Evolutionary conservation across 2,888 invertebrate genomes (phyloP), one percentile per base, ranked within the genome.

Genomic region (Lapara coniferarum): DNA sequence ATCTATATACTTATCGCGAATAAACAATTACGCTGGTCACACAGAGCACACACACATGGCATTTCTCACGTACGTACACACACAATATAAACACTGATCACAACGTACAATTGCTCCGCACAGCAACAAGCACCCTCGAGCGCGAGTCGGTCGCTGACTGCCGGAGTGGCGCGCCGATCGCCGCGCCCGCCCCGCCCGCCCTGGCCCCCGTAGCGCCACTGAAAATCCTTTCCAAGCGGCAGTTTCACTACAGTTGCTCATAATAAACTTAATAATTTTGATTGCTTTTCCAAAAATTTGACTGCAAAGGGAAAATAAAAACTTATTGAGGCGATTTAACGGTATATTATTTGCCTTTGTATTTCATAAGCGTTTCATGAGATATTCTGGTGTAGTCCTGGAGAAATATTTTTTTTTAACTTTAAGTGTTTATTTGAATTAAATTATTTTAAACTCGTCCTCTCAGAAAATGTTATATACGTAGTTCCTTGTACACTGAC

Each of bases 151-250:
- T 73, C 81, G 81, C 76, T 78, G 76, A 91, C 90, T 90, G 88
- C 88, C 90, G 90, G 88, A 87, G 83, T 80, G 81, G 83, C 84
- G 85, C 85, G 77, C 74, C 74, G 76, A 77, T 76, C 79, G 79
- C 78, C 72, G 68, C 75, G 72, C 73, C 78, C 73, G 71, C 74
- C 75, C 71, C 71, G 75, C 71, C 76, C 75, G 71, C 73, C 70
- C 74, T 69, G 72, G 53, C 71, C 72, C 69, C 72, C 74, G 72
- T 77, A 71, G 77, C 79, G 77, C 25, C 25, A 25, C 83, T 82
- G 81, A 82, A 82, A 84, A 86, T 86, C 85, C 85, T 79, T 83
- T 84, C 80, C 81, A 78, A 77, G 76, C 77, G 75, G 70, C 75
- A 80, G 77, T 82, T 81, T 82, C 77, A 66, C 66, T 52, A 51